Percentiles rank a stretch among this genome's conserved stretches.
phyloP scores from a whole-genome alignment of 1,140 invertebrate genomes.

The Drosophila eugracilis region DNA sequence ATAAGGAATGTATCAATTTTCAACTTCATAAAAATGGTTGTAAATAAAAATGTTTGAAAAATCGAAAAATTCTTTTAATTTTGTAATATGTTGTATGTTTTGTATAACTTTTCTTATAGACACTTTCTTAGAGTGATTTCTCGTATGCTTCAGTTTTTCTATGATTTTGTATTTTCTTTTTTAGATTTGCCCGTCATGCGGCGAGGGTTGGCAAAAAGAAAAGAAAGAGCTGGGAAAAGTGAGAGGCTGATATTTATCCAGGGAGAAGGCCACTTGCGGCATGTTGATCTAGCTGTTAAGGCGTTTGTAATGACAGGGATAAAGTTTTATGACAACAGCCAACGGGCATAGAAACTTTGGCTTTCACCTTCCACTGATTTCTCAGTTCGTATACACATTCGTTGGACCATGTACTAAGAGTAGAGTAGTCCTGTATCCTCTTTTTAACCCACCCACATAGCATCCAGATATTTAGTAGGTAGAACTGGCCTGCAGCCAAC shows the following conservation, averaged over 20 bases:
- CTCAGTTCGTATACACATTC: not conserved
- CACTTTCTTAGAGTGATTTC: not conserved
- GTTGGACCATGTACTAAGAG: no score
- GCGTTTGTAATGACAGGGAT: conserved; percentile 63
- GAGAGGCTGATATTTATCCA: conserved; percentile 8
- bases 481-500: conserved; percentile 3
- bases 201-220: no score
- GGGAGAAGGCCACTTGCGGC: conserved; percentile 47
- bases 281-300: conserved; percentile 66
- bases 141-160: not conserved
- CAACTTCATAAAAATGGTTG: no score
- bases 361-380: conserved; percentile 36
- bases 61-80: no score
- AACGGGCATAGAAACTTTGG: conserved; percentile 30
- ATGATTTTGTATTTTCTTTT: conserved; percentile 1
- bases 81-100: no score
- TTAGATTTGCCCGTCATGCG: conserved; percentile 2
- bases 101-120: not conserved
- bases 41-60: no score
- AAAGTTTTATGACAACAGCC: conserved; percentile 62
- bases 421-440: not conserved
- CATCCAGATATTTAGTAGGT: not conserved
- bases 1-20: no score
- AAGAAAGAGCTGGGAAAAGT: not conserved
- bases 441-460: conserved; percentile 12